Evolutionary conservation across 1,140 invertebrate genomes (phyloP).

Genomic region (Orius insidiosus): DNA sequence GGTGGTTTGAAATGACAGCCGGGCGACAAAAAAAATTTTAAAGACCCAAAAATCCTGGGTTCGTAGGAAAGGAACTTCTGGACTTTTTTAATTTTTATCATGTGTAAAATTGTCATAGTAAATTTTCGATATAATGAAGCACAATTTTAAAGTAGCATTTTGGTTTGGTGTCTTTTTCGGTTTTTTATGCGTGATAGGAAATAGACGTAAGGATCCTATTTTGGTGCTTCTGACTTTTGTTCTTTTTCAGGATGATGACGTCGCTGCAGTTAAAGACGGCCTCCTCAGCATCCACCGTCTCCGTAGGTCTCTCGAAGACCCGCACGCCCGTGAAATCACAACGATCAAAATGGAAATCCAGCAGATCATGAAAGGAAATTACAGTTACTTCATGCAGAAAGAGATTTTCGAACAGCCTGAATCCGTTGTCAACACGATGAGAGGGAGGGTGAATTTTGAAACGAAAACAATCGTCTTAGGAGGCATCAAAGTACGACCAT

Average conservation of each 20-base stretch:
- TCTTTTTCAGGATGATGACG: constrained; percentile 62
- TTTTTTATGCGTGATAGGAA: no score
- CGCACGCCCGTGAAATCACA: constrained; percentile 82
- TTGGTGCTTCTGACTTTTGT: constrained; percentile 9
- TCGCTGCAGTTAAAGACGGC: constrained; percentile 76
- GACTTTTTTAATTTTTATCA: no score
- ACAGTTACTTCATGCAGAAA: constrained; percentile 97
- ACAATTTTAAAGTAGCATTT: no score
- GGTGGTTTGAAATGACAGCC: no score
- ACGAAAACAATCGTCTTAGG: constrained; percentile 55
- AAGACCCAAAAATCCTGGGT: no score
- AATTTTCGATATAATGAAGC: no score
- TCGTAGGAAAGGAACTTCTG: no score
- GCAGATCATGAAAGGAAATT: constrained; percentile 70
- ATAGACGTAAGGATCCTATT: no score
- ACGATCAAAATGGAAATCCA: constrained; percentile 84
- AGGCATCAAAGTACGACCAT: constrained; percentile 54
- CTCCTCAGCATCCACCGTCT: constrained; percentile 88
- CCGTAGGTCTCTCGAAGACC: constrained; percentile 59
- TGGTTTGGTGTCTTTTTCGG: no score
- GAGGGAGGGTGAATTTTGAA: constrained; percentile 85
- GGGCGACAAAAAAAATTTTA: no score
- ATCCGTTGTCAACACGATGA: constrained; percentile 97
- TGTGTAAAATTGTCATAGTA: no score
- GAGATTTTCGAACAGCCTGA: constrained; percentile 99